Evolutionary conservation across 2,888 invertebrate genomes (phyloP), one percentile per base, ranked within the genome.

Genomic region (Epirrhoe tristata): DNA sequence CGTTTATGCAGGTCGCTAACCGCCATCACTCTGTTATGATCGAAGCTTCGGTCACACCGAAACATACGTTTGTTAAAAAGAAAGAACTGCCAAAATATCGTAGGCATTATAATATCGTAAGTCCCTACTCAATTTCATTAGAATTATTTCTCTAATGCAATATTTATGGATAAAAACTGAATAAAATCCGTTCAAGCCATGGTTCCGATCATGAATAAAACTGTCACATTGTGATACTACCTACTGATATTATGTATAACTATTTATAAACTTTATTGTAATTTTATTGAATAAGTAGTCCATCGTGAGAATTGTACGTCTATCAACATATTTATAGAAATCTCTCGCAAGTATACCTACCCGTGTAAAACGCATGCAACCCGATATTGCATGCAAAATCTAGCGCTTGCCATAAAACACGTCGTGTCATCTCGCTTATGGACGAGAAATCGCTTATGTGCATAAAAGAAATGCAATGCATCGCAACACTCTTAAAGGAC

Each of bases 381-480:
- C 58, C 74, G 77, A 83, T 78, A 81, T 74, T 76, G 77, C 81
- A 87, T 86, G 84, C 85, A 86, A 87, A 87, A 83, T 81, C 76
- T 81, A 79, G 78, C 77, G 78, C 73, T 79, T 75, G 75, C 80
- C 82, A 83, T 86, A 85, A 83, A 82, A 76, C 77, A 66, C 63
- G 72, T 66, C 72, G 72, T 74, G 72, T 60, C 75, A 76, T 74
- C 72, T 80, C 78, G 72, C 76, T 74, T 80, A 81, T 77, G 76
- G 79, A 67, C 77, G 78, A 81, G 75, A 76, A 76, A 78, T 78
- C 74, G 76, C 66, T 65, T 58, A 54, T 6, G 34, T 72, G 76
- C 77, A 77, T 74, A 77, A 80, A 81, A 74, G 76, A 80, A 80
- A 80, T 77, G 76, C 77, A 73, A 71, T 74, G 76, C 72, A 73